A percentile compares a stretch with the other conserved stretches of the same genome.
These are phyloP conservation scores for Condylura cristata DNA, from an alignment of 2,113 vertebrate species.

Conservation along the genomic window DNA sequence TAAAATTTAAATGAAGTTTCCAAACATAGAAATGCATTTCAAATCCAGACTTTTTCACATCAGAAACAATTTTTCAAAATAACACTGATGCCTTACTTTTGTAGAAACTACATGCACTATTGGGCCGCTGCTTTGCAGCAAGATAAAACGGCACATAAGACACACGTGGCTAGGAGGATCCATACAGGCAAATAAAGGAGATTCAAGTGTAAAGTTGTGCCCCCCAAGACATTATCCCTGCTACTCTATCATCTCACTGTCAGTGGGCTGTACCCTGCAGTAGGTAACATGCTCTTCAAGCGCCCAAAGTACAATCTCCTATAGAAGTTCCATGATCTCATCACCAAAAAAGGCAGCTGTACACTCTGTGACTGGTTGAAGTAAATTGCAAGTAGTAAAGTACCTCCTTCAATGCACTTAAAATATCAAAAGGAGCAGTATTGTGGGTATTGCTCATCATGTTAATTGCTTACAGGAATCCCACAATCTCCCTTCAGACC, in stretches of 20 bases:
- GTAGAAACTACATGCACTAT: neutral
- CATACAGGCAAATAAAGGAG: neutral
- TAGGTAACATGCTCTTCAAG: neutral
- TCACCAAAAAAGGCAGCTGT: constrained; percentile 9
- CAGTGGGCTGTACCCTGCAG: neutral
- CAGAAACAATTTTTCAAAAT: constrained; percentile 34
- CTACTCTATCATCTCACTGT: neutral
- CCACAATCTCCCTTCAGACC: neutral
- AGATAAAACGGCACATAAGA: constrained; percentile 6
- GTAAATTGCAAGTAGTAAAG: constrained; percentile 29
- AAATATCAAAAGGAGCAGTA: constrained; percentile 20
- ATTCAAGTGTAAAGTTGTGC: neutral
- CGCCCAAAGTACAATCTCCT: neutral
- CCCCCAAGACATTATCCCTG: neutral
- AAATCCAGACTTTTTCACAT: constrained; percentile 39
- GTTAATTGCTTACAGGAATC: neutral
- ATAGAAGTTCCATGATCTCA: neutral
- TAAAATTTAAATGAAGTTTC: constrained; percentile 1
- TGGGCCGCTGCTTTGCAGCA: neutral
- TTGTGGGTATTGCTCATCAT: neutral
- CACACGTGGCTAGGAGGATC: neutral
- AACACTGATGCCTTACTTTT: neutral
- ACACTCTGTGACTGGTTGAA: neutral
- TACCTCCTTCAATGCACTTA: constrained; percentile 9
- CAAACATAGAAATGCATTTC: constrained; percentile 42